These are phyloP conservation scores for Teleogryllus occipitalis DNA, from an alignment of 1,140 invertebrate genomes.

Conservation along the genomic window DNA sequence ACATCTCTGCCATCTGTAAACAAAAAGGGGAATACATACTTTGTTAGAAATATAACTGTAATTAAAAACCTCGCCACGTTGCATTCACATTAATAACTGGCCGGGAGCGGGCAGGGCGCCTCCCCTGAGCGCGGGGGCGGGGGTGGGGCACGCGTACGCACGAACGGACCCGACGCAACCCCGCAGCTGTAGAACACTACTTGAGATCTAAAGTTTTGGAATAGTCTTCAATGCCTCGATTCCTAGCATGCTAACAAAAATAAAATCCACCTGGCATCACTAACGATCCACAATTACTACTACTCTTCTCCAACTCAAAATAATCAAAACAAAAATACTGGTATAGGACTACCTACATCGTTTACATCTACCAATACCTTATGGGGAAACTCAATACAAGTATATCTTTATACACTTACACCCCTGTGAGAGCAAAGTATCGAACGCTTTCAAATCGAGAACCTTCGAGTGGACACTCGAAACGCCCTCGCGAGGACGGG, in stretches of 20 bases:
- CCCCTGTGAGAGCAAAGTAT: not conserved
- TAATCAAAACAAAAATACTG: not conserved
- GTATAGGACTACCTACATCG: not conserved
- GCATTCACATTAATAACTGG: not conserved
- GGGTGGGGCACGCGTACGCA: too few relatives aligned
- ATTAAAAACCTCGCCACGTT: not conserved
- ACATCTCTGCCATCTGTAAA: constrained; percentile 4
- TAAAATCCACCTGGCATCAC: not conserved
- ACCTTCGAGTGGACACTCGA: not conserved
- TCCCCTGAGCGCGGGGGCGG: too few relatives aligned
- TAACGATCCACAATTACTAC: not conserved
- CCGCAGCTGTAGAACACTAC: not conserved
- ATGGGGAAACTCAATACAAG: not conserved
- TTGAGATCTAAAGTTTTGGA: not conserved
- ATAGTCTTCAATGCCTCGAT: not conserved
- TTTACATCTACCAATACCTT: not conserved
- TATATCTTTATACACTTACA: not conserved
- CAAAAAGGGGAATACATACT: not conserved
- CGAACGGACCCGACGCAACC: too few relatives aligned
- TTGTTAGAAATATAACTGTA: not conserved
- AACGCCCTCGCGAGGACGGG: not conserved
- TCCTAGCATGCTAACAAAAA: not conserved
- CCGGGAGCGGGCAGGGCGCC: not conserved
- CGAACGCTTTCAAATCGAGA: not conserved
- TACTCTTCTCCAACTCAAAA: not conserved